Base-by-base conservation (phyloP, 2,797 vertebrate species). In the Dendrocincla tyrannina region DNA sequence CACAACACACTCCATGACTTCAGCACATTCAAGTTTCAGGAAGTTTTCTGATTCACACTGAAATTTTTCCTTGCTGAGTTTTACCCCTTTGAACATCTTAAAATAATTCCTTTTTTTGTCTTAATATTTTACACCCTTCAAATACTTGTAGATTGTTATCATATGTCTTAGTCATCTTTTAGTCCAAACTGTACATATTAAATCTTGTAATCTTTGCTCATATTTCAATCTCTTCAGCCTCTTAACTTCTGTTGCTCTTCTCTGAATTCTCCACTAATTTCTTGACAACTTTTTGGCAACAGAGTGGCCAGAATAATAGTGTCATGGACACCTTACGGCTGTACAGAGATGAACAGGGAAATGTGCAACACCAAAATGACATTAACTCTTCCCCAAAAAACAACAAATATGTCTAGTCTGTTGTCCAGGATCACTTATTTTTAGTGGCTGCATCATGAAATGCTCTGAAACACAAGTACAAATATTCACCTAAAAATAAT, bases 211-310 rank as follows among this genome's bases (percentile, higher is more conserved):
- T 96, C 96, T 94, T 96, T 96, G 91, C 95, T 96, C 95, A 80
- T 96, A 96, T 95, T 97, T 96, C 96, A 96, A 93, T 96, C 80
- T 96, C 93, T 96, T 93, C 91, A 95, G 89, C 96, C 95, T 91
- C 88, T 94, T 96, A 95, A 97, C 94, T 96, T 96, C 96, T 97
- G 95, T 96, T 96, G 96, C 93, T 96, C 96, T 90, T 93, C 93
- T 91, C 70, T 83, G 85, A 94, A 95, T 91, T 89, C 83, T 84
- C 94, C 83, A 96, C 66, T 96, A 68, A 97, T 91, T 95, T 96
- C 74, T 93, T 97, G 96, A 97, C 96, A 97, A 94, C 74, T 94
- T 97, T 96, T 96, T 97, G 96, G 96, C 96, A 96, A 95, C 85
- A 68, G 64, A 90, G 94, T 95, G 93, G 91, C 30, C 96, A 94